Base-by-base conservation (phyloP, 2,888 invertebrate genomes). In the Drosophila atripex region DNA sequence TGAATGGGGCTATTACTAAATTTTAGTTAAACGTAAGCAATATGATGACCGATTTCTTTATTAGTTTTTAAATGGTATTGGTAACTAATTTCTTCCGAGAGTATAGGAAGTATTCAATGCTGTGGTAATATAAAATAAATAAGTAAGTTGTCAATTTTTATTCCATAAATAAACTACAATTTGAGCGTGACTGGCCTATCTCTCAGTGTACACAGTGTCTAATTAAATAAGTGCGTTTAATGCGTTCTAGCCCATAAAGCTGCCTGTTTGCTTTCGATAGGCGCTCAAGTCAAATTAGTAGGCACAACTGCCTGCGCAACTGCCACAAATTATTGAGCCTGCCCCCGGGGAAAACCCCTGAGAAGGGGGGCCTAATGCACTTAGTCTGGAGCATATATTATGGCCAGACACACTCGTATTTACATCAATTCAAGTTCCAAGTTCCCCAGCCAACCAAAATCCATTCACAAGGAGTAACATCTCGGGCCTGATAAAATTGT, bases 251-350 rank as follows among this genome's bases (percentile, higher is more conserved):
- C 64, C 16, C 39, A 50, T 28, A 38, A 50, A 50, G 49, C 50
- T 50, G 41, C 66, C 47, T 53, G 47, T 72, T 57, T 63, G 54
- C 69, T 58, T 56, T 72, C 71, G 41, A 82, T 32, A 18, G 64
- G 61, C 78, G 85, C 80, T 80, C 85, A 80, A 85, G 79, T 73
- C 80, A 82, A 80, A 80, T 80, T 85, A 80, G 80, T 85, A 85
- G 82, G 76, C 72, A 76, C 73, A 58, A 45, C 58, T 28, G 28
- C 28, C 46, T 70, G 65, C 75, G 86, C 84, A 83, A 82, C 86
- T 83, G 77, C 80, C 66, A 75, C 80, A 82, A 86, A 86, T 82
- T 86, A 82, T 82, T 86, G 77, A 83, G 77, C 73, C 86, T 65
- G 60, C 69, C 66, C 64, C 60, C 73, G 25, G 69, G 74, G 68